These are phyloP conservation scores for Heliconius himera DNA, from an alignment of 1,140 invertebrate species.

Conservation along the genomic window DNA sequence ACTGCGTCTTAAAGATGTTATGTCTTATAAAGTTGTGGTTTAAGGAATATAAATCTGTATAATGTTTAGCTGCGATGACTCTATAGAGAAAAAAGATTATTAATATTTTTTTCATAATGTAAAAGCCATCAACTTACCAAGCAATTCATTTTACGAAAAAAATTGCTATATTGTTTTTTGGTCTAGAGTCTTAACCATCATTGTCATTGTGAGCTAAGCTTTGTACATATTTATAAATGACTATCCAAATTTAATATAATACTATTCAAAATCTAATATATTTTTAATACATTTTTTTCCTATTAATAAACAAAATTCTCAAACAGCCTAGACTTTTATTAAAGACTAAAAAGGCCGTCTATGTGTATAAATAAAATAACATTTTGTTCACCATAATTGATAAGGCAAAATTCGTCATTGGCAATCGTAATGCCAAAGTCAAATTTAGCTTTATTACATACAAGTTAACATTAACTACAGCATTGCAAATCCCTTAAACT, in stretches of 20 bases:
- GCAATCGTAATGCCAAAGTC: background rate
- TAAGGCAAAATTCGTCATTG: conserved; percentile 36
- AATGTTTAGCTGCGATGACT: background rate
- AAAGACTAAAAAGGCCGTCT: background rate
- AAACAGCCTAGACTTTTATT: no score
- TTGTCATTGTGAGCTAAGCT: background rate
- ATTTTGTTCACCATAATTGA: conserved; percentile 54
- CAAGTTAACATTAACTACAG: conserved; percentile 72
- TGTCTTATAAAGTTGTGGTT: conserved; percentile 8
- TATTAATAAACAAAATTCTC: background rate
- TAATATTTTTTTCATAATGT: no score
- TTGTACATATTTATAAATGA: background rate
- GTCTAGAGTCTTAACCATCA: no score
- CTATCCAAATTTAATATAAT: background rate
- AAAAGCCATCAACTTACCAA: no score
- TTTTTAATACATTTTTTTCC: background rate
- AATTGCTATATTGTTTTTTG: no score
- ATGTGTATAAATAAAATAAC: conserved; percentile 69
- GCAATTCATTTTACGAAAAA: no score
- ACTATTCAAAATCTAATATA: background rate
- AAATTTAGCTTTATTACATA: background rate
- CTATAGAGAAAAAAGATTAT: no score
- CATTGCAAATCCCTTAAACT: conserved; percentile 94
- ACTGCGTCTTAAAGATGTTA: conserved; percentile 45
- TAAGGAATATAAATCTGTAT: background rate